A percentile compares a stretch with the other conserved stretches of the same genome.
phyloP scores from a whole-genome alignment of 2,888 invertebrate species.

The Teleiodes luculella region DNA sequence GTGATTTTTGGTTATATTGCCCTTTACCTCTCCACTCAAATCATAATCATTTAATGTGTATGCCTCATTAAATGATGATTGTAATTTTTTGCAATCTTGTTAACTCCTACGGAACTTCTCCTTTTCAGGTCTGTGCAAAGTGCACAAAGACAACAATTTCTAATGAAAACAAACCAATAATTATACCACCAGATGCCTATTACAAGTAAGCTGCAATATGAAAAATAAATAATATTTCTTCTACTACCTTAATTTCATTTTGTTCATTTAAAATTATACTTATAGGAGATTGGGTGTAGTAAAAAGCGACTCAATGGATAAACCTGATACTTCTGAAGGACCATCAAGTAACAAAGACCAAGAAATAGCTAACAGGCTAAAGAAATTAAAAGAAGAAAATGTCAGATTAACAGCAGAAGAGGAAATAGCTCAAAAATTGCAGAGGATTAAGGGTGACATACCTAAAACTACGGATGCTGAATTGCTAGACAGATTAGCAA shows the following conservation, averaged over 20 bases:
- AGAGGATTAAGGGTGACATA: slow-evolving; percentile 50
- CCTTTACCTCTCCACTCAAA: no score
- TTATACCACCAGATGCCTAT: slow-evolving; percentile 76
- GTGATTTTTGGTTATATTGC: no score
- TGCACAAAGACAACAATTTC: slow-evolving; percentile 41
- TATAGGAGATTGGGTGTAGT: slow-evolving; percentile 2
- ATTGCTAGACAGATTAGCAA: slow-evolving; percentile 81
- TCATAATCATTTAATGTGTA: no score
- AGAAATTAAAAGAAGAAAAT: slow-evolving; percentile 80
- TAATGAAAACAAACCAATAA: slow-evolving; percentile 30
- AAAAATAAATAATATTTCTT: no score
- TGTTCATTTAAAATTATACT: background rate
- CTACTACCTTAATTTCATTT: background rate
- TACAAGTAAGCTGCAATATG: slow-evolving; percentile 66
- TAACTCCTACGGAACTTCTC: no score
- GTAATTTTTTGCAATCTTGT: no score
- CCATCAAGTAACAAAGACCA: slow-evolving; percentile 7
- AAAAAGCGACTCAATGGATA: background rate
- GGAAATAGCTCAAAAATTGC: slow-evolving; percentile 49
- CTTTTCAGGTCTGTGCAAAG: slow-evolving; percentile 60
- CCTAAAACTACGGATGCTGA: slow-evolving; percentile 81
- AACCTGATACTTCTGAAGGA: background rate
- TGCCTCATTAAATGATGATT: no score
- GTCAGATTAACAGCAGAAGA: slow-evolving; percentile 33
- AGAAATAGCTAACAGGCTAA: slow-evolving; percentile 82